Evolutionary conservation across 2,888 invertebrate genomes (phyloP), one percentile per base, ranked within the genome.

Genomic region (Pseudococcus longispinus): DNA sequence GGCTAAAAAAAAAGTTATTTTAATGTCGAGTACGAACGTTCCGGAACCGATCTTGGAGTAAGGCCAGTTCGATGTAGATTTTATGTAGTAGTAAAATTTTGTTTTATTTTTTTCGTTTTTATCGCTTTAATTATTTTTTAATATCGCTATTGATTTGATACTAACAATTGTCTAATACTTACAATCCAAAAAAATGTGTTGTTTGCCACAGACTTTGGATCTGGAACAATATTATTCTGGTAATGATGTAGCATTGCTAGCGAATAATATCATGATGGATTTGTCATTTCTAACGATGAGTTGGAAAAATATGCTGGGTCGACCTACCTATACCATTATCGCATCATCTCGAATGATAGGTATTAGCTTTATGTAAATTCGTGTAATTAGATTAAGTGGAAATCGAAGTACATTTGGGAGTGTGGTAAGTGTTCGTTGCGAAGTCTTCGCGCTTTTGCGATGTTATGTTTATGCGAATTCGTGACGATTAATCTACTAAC

Each of bases 251-350:
- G 96, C 96, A 90, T 94, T 98, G 91, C 94, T 98, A 92, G 95
- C 97, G 91, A 97, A 98, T 93, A 96, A 96, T 91, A 96, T 98
- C 92, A 96, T 95, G 91, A 96, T 96, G 90, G 97, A 98, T 93
- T 94, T 98, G 91, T 96, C 96, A 90, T 98, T 97, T 93, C 94
- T 98, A 91, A 96, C 97, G 91, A 96, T 96, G 93, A 97, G 95
- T 92, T 99, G 99, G 99, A 96, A 96, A 91, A 95, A 96, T 92
- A 96, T 97, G 95, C 94, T 98, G 91, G 99, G 99, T 90, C 94
- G 99, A 90, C 99, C 99, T 89, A 96, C 97, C 89, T 95, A 98
- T 92, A 96, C 96, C 89, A 93, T 98, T 92, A 95, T 96, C 91
- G 95, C 95, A 91, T 95, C 95, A 91, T 94, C 94, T 91, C 94